Evolutionary conservation across 2,113 vertebrate genomes (phyloP), one percentile per base, ranked within the genome.

Genomic region (Steatornis caripensis): DNA sequence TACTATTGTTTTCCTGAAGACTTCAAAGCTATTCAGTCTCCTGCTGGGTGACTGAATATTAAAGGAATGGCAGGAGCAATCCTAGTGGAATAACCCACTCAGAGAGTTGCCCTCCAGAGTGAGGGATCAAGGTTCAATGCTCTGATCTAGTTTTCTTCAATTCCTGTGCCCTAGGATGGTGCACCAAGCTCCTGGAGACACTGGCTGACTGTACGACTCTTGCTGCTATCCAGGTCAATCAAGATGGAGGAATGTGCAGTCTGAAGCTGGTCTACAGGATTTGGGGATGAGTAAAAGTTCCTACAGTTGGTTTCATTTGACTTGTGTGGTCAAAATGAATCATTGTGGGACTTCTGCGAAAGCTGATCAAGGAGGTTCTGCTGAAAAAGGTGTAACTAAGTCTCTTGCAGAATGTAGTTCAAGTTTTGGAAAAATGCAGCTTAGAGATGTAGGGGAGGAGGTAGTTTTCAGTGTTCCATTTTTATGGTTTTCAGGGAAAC

Each of bases 1-100:
- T 81, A 57, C 21, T 76, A 93, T 87, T 97, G 71, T 88, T 87
- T 84, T 95, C 89, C 96, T 75, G 60, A 92, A 96, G 84, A 80
- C 91, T 93, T 93, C 83, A 93, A 96, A 97, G 92, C 83, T 70
- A 64, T 54, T 87, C 64, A 17, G 37, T 74, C 34, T 87, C 82
- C 92, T 86, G 80, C 45, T 51, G 88, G 12, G 75, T 90, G 92
- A 78, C 61, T 72, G 80, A 87, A 55, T 79, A 82, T 87, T 93
- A 51, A 55, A 94, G 80, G 87, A 85, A 85, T 45, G 74, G 24
- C 61, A 78, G 78, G 64, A 91, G 54, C 5, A 9, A 62, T 83
- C 62, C 80, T 58, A 71, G 78, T 36, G 53, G 60, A 48, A 77
- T 54, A 69, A 85, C 18, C 41, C 22, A 60, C 30, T 62, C 9